Evolutionary conservation across 2,888 invertebrate species (phyloP).

Genomic region (Macroteleia sp.): DNA sequence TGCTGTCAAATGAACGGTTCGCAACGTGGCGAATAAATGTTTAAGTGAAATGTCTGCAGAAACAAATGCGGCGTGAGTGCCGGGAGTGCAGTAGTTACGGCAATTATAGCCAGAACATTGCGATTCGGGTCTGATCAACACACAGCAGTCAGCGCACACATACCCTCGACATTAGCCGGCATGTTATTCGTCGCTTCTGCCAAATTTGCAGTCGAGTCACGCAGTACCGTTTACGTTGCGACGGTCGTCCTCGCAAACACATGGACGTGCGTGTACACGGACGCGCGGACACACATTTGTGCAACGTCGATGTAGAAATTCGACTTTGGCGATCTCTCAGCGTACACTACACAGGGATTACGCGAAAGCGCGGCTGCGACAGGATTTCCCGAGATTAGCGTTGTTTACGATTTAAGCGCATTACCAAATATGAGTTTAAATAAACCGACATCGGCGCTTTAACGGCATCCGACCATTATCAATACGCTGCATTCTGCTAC

Average conservation of each 20-base stretch:
- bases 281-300: constrained; percentile 5
- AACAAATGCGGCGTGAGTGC: constrained; percentile 37
- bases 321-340: constrained; percentile 61
- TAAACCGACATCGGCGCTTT: constrained; percentile 66
- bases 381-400: constrained; percentile 75
- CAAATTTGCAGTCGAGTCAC: constrained; percentile 61
- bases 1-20: too few relatives aligned
- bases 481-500: constrained; percentile 41
- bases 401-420: constrained; percentile 79
- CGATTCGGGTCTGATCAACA: constrained; percentile 59
- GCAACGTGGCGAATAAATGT: constrained; percentile 52
- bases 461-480: constrained; percentile 57
- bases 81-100: constrained; percentile 40
- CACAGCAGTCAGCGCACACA: constrained; percentile 40
- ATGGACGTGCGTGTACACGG: not conserved
- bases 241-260: constrained; percentile 45
- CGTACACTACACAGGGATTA: constrained; percentile 66
- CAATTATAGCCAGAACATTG: constrained; percentile 46
- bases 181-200: constrained; percentile 55
- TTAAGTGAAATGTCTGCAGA: constrained; percentile 51
- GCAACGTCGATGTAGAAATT: constrained; percentile 55
- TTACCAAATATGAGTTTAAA: constrained; percentile 77
- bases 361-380: constrained; percentile 61
- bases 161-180: constrained; percentile 44
- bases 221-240: constrained; percentile 60